Conservation (phyloP, 2,888 invertebrate species). For the Cheilosia urbana region DNA sequence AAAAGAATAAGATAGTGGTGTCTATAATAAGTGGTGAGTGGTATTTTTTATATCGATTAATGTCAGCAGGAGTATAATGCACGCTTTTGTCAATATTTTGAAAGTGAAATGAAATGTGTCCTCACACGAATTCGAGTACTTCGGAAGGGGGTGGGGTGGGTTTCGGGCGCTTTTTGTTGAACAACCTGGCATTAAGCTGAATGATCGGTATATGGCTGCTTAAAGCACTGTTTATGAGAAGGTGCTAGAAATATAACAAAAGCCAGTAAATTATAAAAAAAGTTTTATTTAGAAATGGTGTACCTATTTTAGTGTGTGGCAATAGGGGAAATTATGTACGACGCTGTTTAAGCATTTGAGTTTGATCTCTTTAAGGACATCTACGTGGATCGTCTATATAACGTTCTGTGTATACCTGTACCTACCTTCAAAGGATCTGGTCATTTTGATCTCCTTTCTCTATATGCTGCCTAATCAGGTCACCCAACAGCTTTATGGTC, state of each 20-base stretch:
- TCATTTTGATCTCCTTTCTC: no score
- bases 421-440: no score
- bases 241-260: neutral
- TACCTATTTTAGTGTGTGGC: no score
- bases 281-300: neutral
- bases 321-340: no score
- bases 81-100: neutral
- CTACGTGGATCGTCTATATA: no score
- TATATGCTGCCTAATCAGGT: no score
- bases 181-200: slow-evolving; percentile 10
- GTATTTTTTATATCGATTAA: no score
- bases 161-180: neutral
- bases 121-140: neutral
- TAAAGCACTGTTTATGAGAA: slow-evolving; percentile 4
- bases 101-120: neutral
- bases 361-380: no score
- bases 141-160: neutral
- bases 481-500: no score
- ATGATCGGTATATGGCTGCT: neutral
- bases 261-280: neutral
- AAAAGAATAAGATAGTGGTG: neutral
- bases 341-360: no score
- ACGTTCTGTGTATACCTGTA: no score
- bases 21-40: neutral
- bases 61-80: no score